Conservation (phyloP, 1,140 invertebrate genomes). For the Papilio glaucus region DNA sequence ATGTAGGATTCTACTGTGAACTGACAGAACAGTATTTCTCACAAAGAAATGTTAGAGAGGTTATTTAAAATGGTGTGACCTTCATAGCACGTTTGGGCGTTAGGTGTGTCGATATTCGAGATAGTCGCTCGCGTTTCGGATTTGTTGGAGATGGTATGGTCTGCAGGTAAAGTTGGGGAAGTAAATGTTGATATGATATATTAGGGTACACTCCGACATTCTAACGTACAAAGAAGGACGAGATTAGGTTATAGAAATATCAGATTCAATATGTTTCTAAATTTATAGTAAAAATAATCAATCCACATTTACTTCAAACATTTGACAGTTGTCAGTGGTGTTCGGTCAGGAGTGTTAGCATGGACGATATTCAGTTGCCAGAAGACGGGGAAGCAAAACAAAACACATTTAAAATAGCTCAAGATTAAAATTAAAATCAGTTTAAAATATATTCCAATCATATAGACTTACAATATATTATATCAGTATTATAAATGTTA, state of each 20-base stretch:
- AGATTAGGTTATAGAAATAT: conserved; percentile 3
- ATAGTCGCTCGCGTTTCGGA: conserved; percentile 35
- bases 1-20: too few relatives aligned
- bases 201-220: background rate
- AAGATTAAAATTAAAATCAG: conserved; percentile 40
- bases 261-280: background rate
- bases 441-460: conserved; percentile 60
- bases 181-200: conserved; percentile 67
- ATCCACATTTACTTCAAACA: conserved; percentile 72
- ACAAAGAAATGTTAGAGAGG: background rate
- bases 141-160: conserved; percentile 6
- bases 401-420: conserved; percentile 45
- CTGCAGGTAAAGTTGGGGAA: conserved; percentile 45
- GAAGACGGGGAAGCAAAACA: conserved; percentile 79
- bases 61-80: background rate
- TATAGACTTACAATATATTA: conserved; percentile 52
- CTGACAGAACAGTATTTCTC: background rate
- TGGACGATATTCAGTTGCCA: conserved; percentile 75
- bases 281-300: background rate
- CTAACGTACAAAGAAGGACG: conserved; percentile 11
- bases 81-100: background rate
- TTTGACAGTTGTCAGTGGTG: conserved; percentile 55
- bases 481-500: conserved; percentile 71
- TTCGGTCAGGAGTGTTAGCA: conserved; percentile 70
- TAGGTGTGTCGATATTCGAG: background rate